Evolutionary conservation across 1,140 invertebrate genomes (phyloP), one percentile per base, ranked within the genome.

Genomic region (Ephestia elutella): DNA sequence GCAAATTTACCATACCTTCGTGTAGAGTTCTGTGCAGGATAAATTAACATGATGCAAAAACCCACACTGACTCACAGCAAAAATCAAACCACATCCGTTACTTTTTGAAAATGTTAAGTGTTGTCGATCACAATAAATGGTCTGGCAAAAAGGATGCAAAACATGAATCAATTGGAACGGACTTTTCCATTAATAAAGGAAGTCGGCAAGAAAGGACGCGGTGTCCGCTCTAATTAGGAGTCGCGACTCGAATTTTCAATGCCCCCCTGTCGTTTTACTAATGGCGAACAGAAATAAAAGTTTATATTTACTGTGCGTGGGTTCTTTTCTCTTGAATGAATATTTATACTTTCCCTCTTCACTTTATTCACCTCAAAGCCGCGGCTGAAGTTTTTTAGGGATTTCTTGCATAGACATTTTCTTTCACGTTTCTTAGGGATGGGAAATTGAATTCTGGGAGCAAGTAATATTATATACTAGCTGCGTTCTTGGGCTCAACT

Each of bases 221-320:
- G 68, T 82, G 81, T 82, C 78, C 69, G 79, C 70, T 78, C 74
- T 86, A 87, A 87, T 87, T 87, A 87, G 79, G 80, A 85, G 76
- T 81, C 73, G 77, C 75, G 78, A 78, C 68, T 80, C 79, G 82
- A 85, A 86, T 86, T 82, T 80, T 75, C 79, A 86, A 82, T 84
- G 76, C 69, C 68, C 57, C 67, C 60, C 65, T 67, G 62, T 54
- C 63, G 67, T 67, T 71, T 70, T 69, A 73, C 74, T 82, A 80
- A 84, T 80, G 80, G 78, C 60, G 69, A 67, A 80, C 68, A 82
- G 71, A 80, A 85, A 86, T 84, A 86, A 87, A 87, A 85, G 82
- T 86, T 87, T 87, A 79, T 85, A 84, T 86, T 85, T 87, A 84
- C 75, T 80, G 76, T 85, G 80, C 79, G 79, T 85, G 71, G 73